Evolutionary conservation across 2,113 vertebrate genomes (phyloP).

Genomic region (Otocyon megalotis): DNA sequence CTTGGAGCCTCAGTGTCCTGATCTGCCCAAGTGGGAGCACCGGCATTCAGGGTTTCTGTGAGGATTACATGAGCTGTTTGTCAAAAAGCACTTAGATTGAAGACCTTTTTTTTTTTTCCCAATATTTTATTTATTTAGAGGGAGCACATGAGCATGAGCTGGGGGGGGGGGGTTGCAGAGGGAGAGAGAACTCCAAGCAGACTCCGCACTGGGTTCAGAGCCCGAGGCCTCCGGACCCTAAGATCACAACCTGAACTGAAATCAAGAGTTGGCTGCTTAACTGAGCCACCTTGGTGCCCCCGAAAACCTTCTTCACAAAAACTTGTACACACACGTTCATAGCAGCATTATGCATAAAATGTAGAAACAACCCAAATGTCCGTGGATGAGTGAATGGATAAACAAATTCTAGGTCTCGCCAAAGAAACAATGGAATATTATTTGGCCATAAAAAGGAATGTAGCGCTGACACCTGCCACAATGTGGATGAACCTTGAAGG

Average conservation of each 20-base stretch:
- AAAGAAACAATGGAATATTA: neutral
- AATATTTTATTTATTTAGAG: neutral
- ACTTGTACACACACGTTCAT: neutral
- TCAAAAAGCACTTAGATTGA: neutral
- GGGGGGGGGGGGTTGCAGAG: neutral
- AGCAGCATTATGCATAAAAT: neutral
- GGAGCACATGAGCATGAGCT: neutral
- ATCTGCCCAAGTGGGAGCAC: neutral
- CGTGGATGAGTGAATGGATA: neutral
- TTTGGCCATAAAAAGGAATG: neutral
- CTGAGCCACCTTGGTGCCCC: neutral
- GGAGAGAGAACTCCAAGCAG: neutral
- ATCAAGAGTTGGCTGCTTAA: neutral
- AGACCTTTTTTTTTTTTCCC: neutral
- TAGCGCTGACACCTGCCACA: neutral
- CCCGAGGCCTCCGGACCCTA: neutral
- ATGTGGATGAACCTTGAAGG: neutral
- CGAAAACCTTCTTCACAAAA: neutral
- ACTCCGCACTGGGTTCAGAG: accelerated
- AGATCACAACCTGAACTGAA: neutral
- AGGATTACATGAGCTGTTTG: neutral
- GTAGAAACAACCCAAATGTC: neutral
- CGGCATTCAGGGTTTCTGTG: neutral
- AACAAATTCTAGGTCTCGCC: neutral
- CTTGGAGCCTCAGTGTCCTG: neutral